phyloP scores from a whole-genome alignment of 2,797 vertebrate genomes.

The Danio aesculapii region DNA sequence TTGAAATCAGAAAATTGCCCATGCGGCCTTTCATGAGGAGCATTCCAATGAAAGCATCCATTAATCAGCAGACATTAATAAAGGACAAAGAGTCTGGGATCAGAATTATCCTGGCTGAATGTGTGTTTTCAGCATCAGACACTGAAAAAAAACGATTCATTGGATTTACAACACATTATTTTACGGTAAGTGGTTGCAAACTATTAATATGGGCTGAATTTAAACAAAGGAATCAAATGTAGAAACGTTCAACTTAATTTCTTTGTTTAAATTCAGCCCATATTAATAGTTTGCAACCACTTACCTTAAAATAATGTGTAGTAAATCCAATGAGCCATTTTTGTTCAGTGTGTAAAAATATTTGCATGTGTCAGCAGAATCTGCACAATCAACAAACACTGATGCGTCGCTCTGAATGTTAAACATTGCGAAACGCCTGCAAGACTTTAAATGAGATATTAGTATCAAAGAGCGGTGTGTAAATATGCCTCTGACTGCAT shows the following conservation, averaged over 20 bases:
- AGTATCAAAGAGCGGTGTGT: too few species aligned
- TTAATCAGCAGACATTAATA: conserved; percentile 54
- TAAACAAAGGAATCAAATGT: too few species aligned
- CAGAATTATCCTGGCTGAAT: conserved; percentile 7
- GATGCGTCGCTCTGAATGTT: not conserved
- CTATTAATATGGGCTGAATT: too few species aligned
- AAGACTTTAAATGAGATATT: too few species aligned
- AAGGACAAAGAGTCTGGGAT: conserved; percentile 50
- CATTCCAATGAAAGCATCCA: conserved; percentile 61
- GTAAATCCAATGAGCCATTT: not conserved
- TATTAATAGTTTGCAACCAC: too few species aligned
- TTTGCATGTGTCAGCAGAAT: not conserved
- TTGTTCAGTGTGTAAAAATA: not conserved
- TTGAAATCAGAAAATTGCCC: conserved; percentile 71
- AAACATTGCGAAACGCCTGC: not conserved
- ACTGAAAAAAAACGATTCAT: too few species aligned
- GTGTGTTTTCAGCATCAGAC: not conserved
- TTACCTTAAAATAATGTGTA: too few species aligned
- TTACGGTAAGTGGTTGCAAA: too few species aligned
- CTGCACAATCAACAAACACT: not conserved
- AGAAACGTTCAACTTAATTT: too few species aligned
- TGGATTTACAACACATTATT: too few species aligned
- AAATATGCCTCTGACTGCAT: too few species aligned
- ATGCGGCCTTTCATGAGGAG: conserved; percentile 53
- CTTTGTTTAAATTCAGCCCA: too few species aligned